Base-by-base conservation (phyloP, 2,113 vertebrate genomes). In the Kryptolebias marmoratus region DNA sequence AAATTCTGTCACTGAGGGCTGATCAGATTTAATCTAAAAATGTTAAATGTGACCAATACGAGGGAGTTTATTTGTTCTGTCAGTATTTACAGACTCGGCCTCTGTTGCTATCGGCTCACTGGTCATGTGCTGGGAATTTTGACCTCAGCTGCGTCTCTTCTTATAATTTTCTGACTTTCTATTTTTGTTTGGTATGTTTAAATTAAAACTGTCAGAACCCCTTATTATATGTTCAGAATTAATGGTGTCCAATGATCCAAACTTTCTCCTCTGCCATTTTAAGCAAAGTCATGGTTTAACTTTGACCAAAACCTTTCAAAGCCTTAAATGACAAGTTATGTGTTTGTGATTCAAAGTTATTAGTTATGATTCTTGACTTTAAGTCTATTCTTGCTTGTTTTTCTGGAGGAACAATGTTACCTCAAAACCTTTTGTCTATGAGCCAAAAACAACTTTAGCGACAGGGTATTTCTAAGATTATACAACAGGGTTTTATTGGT, bases 11-110 rank as follows among this genome's bases (percentile, higher is more conserved):
- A 1, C 13, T 22, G 1, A 36, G 44, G 54, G 10, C 13, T 1
- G 16, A 45, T 58, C 8, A 27, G 39, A 36, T 31, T 18, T 60
- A 1, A 53, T 13, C 11, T 2, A 12, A 7, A 9, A 12, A 18
- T 22, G 5, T 47, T 0, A 48, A 45, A 36, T 11, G 9, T 32
- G 30, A 47, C 14, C 3, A 5, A 16, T 11, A 1, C 0, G 27
- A 27, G 61, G 15, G 11, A 30, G 16, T 68, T 44, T 61, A 44
- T 70, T 64, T 36, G 78, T 87, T 83, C 71, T 77, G 57, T 11
- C 71, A 3, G 39, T 62, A 63, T 75, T 73, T 49, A 1, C 55
- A 64, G 27, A 78, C 65, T 0, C 18, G 39, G 65, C 14, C 47
- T 5, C 27, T 49, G 39, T 70, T 60, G 31, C 16, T 56, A 3